Base-by-base conservation (phyloP, 1,140 invertebrate species). In the Meloidogyne exigua region DNA sequence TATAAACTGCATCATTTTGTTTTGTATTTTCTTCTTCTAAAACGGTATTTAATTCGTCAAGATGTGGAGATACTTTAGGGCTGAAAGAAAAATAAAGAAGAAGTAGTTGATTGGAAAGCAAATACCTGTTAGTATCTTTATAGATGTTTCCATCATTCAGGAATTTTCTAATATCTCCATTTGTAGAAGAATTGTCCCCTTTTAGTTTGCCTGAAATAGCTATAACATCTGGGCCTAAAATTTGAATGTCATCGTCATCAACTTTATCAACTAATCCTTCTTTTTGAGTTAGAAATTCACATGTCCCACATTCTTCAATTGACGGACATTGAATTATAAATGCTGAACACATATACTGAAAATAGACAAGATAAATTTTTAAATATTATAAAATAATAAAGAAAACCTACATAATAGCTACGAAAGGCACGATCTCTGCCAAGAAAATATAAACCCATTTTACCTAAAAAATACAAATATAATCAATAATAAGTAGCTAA, bases 401-500 rank as follows among this genome's bases (percentile, higher is more conserved):
- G 44, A 77, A n/a, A n/a, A 49, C 13, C 0, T 57, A 57, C 49
- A 65, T 67, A 78, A 66, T 78, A 78, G 15, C 79, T 21, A n/a
- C 78, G 77, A 68, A 79, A 78, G 11, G 67, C 77, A 21, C 77
- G 57, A 63, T 78, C 77, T 15, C 77, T 57, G 10, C 77, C 77
- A 23, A 78, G 78, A 42, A 49, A 68, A 42, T 64, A 79, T 44
- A 71, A 25, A 36, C 76, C 79, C 76, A 78, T 79, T 26, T 64
- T 63, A 49, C 57, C 77, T 78, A 72, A 81, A 44, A n/a, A 39
- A 15, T 26, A 71, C 0, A n/a, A 49, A 23, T 0, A 28, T 26
- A 76, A 42, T 9, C 12, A 68, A n/a, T 68, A 25, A 39, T 15
- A 5, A 25, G 15, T 67, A 76, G 3, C 57, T 44, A n/a, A 77